Conservation (phyloP, 2,797 vertebrate species). For the Artibeus lituratus region DNA sequence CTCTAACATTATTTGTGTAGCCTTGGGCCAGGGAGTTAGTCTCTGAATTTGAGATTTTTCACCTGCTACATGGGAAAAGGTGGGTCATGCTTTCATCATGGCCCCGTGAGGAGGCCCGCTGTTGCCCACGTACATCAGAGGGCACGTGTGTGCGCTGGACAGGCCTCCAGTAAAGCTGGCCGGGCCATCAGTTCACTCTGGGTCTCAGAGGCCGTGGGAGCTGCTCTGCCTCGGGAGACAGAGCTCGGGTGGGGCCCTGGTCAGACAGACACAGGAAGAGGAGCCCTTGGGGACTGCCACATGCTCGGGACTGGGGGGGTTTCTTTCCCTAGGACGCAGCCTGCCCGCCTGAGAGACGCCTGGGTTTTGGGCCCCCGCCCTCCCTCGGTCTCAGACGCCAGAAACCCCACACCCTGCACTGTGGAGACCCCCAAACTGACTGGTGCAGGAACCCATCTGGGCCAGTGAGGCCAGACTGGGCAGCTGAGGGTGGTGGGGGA, state of each 20-base stretch:
- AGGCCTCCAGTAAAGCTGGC: background rate
- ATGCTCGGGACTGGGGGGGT: background rate
- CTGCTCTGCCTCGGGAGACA: background rate
- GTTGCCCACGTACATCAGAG: background rate
- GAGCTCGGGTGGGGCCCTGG: background rate
- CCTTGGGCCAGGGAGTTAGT: background rate
- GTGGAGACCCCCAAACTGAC: background rate
- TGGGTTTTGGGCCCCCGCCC: background rate
- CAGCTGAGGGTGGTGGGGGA: too few species aligned
- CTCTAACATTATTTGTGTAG: background rate
- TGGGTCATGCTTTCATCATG: background rate
- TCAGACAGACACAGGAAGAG: background rate
- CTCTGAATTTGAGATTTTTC: background rate
- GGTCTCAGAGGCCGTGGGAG: background rate
- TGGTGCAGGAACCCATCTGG: background rate
- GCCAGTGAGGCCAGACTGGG: background rate
- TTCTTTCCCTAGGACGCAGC: background rate
- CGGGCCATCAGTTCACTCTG: background rate
- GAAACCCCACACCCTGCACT: background rate
- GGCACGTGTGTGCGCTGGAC: background rate
- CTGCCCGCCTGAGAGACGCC: background rate
- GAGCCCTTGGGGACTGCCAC: background rate
- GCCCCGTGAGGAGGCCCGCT: background rate
- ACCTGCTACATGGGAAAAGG: background rate
- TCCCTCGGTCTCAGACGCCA: rapidly evolving